Conservation (phyloP, 2,113 vertebrate genomes). For the Cisticola juncidis region DNA sequence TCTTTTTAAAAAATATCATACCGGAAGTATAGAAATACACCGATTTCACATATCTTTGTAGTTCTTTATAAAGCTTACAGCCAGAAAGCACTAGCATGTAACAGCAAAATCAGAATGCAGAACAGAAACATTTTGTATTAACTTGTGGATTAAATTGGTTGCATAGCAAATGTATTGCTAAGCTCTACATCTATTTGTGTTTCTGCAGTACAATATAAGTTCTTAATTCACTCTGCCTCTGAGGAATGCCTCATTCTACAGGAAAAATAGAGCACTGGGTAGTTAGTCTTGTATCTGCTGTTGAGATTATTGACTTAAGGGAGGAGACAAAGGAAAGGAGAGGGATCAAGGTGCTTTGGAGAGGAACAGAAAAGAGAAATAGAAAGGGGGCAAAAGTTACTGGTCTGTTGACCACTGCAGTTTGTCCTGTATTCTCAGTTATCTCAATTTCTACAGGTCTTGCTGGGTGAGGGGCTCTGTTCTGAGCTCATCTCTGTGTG, state of each 20-base stretch:
- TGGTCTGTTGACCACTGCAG: rapidly evolving
- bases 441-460: neutral
- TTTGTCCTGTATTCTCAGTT: neutral
- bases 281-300: neutral
- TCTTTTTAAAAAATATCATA: neutral
- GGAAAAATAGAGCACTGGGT: neutral
- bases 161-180: slow-evolving; percentile 8
- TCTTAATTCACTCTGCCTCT: neutral
- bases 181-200: neutral
- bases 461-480: neutral
- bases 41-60: neutral
- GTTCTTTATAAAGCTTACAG: neutral
- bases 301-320: neutral
- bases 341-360: neutral
- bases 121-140: neutral
- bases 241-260: neutral
- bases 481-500: neutral
- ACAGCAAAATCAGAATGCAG: neutral
- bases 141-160: neutral
- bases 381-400: neutral
- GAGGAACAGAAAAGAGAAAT: neutral
- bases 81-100: neutral
- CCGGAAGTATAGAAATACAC: neutral
- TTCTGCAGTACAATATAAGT: neutral
- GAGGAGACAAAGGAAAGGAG: neutral